These are phyloP conservation scores for Eristalis tenax DNA, from an alignment of 2,888 invertebrate species.

Conservation along the genomic window DNA sequence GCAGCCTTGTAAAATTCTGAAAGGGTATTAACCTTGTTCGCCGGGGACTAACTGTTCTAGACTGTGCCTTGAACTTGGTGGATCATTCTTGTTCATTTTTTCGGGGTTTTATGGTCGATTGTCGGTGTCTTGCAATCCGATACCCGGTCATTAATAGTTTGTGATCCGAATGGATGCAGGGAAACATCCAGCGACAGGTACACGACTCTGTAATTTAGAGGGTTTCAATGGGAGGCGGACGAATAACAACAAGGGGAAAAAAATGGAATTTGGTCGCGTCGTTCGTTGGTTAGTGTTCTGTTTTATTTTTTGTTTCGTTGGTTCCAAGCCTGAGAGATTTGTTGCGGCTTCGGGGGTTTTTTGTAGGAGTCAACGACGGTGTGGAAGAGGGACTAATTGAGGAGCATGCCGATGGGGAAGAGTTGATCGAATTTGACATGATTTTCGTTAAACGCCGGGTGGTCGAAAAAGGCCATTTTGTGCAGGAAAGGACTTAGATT, in stretches of 20 bases:
- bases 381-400: no score
- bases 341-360: no score
- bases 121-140: conserved; percentile 27
- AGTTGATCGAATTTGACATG: no score
- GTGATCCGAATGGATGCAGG: conserved; percentile 45
- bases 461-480: no score
- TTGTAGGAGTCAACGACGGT: no score
- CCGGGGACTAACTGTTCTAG: conserved; percentile 46
- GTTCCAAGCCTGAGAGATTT: no score
- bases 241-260: neutral
- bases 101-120: neutral
- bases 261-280: neutral
- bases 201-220: conserved; percentile 29
- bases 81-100: conserved; percentile 6
- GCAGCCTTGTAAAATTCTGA: conserved; percentile 45
- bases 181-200: conserved; percentile 27
- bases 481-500: no score
- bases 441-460: no score
- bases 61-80: conserved; percentile 19
- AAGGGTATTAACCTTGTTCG: conserved; percentile 45
- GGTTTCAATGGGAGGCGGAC: conserved; percentile 17
- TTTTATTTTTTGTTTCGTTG: no score
- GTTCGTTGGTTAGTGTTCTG: neutral
- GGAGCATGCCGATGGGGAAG: no score
- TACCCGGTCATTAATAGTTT: conserved; percentile 48